Conservation (phyloP, 2,888 invertebrate genomes). For the Acronicta alni region DNA sequence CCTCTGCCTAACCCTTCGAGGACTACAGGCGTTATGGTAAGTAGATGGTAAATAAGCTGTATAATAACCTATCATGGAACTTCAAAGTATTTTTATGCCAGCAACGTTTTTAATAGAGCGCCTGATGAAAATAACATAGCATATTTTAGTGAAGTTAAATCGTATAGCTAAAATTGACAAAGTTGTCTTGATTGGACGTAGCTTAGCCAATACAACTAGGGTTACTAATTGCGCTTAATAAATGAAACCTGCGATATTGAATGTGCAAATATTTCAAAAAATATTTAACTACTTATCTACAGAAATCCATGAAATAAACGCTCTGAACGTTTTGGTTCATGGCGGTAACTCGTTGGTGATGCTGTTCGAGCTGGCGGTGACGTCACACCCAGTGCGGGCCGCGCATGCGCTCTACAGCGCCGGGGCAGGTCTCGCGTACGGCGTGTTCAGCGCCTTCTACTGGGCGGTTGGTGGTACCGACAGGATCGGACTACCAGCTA, state of each 20-base stretch:
- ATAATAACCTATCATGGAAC: background rate
- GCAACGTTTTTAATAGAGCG: background rate
- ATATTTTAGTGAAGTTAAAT: background rate
- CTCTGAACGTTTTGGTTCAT: slow-evolving; percentile 92
- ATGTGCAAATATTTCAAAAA: no score
- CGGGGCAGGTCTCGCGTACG: slow-evolving; percentile 88
- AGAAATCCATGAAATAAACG: slow-evolving; percentile 90
- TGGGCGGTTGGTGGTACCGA: slow-evolving; percentile 85
- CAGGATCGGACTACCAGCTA: slow-evolving; percentile 89
- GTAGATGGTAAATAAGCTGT: no score
- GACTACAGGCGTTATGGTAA: no score
- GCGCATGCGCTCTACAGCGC: slow-evolving; percentile 91
- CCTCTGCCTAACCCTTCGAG: no score
- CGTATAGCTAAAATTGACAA: background rate
- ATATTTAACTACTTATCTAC: slow-evolving; percentile 17
- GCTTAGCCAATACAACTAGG: no score
- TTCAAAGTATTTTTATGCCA: background rate
- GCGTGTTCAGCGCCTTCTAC: slow-evolving; percentile 85
- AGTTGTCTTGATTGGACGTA: no score
- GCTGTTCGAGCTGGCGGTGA: slow-evolving; percentile 92
- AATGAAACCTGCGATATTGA: no score
- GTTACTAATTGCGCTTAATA: no score
- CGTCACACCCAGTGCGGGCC: slow-evolving; percentile 92
- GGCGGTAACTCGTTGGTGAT: slow-evolving; percentile 93
- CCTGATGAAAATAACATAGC: slow-evolving; percentile 24